Percentiles rank a stretch among this genome's conserved stretches.
Evolutionary conservation across 2,113 vertebrate species (phyloP).

Genomic region (Burhinus bistriatus): DNA sequence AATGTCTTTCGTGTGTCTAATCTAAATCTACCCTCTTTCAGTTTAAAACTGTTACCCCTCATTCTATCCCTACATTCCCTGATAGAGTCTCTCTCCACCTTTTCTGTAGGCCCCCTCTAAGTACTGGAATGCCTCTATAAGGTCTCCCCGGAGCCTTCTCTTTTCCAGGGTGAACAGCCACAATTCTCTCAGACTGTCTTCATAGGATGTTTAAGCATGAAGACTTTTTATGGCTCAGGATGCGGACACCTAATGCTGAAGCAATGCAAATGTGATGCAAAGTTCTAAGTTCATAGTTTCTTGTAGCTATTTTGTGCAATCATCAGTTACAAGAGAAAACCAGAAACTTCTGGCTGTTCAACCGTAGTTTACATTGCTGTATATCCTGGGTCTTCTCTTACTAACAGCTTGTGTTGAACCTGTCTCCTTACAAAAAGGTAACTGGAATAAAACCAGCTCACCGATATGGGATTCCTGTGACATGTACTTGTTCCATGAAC

Average conservation of each 20-base stretch:
- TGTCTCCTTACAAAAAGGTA: background rate
- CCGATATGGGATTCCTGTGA: background rate
- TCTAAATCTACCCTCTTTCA: background rate
- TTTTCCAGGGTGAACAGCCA: background rate
- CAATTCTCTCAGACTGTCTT: background rate
- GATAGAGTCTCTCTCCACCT: background rate
- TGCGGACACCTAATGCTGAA: background rate
- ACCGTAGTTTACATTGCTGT: background rate
- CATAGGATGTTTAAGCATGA: background rate
- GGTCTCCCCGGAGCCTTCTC: background rate
- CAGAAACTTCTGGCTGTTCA: background rate
- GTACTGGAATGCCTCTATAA: background rate
- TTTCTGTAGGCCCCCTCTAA: background rate
- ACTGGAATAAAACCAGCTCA: background rate
- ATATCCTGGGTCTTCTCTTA: background rate
- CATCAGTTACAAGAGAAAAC: background rate
- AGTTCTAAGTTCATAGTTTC: background rate
- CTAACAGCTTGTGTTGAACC: background rate
- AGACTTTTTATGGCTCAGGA: background rate
- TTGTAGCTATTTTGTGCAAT: background rate
- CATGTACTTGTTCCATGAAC: background rate
- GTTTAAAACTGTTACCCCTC: background rate
- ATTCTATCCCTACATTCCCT: background rate
- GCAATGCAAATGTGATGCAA: background rate
- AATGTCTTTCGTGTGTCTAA: too few relatives aligned